Evolutionary conservation across 2,888 invertebrate genomes (phyloP), one percentile per base, ranked within the genome.

Genomic region (Nowickia ferox): DNA sequence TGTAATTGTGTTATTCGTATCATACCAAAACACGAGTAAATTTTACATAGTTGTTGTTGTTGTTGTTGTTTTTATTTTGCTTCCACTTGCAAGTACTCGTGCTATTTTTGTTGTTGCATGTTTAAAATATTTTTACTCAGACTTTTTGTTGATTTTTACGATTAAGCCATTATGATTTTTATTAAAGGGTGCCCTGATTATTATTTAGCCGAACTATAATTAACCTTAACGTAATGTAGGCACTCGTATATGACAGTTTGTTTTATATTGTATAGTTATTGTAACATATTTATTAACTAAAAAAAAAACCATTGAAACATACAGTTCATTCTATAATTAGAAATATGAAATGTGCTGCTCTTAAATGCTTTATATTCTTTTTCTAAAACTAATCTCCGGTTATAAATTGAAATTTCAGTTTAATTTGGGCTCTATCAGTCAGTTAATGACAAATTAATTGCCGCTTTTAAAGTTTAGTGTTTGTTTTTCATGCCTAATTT

Each of bases 361-460:
- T 44, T n/a, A 44, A 71, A 22, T 22, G 5, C 0, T 53, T 63
- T 55, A 9, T 44, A 51, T 48, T 55, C 10, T 13, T 38, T 61
- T 51, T 46, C 19, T 19, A n/a, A 40, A 66, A 11, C 11, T 51
- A 69, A 63, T 78, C 61, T 44, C 53, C 15, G 0, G 13, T 6
- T 63, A 42, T 55, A 40, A 55, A 82, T 82, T 61, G 13, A 57
- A 57, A 65, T 72, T 77, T 72, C n/a, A 59, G 68, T 30, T 61
- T 40, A n/a, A 13, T 66, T 22, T 10, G 30, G 10, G 19, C 57
- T 44, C 71, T n/a, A 59, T 83, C 59, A 72, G 59, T 83, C 71
- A 65, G 38, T 72, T 59, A 69, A 38, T 19, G 71, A 77, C 76
- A 76, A 71, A 48, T 83, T 72, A 72, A 72, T 63, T 82, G 48